Conservation (phyloP, 2,113 vertebrate species). For the Lanius collurio region DNA sequence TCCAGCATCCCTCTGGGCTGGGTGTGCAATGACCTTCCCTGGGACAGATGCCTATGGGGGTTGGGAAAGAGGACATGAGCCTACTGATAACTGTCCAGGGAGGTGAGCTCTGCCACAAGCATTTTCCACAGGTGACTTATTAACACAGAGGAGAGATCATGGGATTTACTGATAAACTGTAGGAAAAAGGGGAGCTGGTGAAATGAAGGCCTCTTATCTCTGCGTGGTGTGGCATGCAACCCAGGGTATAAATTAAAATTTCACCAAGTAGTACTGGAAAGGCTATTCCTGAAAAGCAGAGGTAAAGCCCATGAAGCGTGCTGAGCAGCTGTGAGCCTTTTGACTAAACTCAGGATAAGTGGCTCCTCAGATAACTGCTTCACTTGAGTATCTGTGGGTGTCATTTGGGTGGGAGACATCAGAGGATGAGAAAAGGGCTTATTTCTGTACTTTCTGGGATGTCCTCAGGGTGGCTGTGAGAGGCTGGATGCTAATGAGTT, state of each 20-base stretch:
- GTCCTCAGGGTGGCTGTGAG: neutral
- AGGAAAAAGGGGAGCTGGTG: neutral
- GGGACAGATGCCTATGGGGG: accelerated
- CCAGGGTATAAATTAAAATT: conserved; percentile 23
- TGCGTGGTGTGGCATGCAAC: neutral
- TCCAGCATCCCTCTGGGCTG: neutral
- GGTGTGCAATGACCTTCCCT: neutral
- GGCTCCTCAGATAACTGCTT: neutral
- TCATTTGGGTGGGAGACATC: neutral
- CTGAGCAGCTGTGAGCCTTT: conserved; percentile 3
- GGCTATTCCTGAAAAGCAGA: neutral
- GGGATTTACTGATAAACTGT: conserved; percentile 21
- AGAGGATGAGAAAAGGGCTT: neutral
- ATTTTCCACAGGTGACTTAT: neutral
- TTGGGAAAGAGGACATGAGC: neutral
- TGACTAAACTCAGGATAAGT: neutral
- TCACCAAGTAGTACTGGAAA: conserved; percentile 3
- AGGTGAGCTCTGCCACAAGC: neutral
- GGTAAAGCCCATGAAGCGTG: neutral
- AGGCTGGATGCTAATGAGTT: conserved; percentile 18
- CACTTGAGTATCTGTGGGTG: neutral
- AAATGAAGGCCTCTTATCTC: conserved; percentile 29
- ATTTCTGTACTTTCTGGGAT: conserved; percentile 28
- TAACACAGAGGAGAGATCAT: neutral
- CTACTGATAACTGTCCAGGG: neutral